Percentiles rank a stretch among this genome's conserved stretches.
These are phyloP conservation scores for Microctenopoma steveboyesi DNA, from an alignment of 2,797 vertebrate species.

Conservation along the genomic window DNA sequence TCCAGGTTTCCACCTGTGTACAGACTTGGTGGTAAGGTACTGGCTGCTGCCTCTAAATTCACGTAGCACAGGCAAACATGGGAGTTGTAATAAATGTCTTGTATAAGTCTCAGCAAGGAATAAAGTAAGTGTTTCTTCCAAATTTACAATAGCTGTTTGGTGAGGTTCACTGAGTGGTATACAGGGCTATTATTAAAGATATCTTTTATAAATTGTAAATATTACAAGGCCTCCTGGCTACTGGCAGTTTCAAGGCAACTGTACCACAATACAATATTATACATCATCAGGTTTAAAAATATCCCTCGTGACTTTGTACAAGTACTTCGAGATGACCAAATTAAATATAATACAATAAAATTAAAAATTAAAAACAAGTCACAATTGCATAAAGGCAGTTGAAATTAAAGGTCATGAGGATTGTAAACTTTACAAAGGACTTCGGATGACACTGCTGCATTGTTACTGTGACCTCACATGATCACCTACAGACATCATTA, in stretches of 20 bases:
- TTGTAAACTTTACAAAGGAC: conserved; percentile 74
- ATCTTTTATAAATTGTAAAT: conserved; percentile 27
- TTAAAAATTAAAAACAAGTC: conserved; percentile 49
- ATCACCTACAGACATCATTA: conserved; percentile 36
- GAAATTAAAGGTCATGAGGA: conserved; percentile 57
- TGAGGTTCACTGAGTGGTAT: not conserved
- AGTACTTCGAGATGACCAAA: conserved; percentile 50
- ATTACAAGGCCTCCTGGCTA: conserved; percentile 40
- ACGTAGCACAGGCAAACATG: not conserved
- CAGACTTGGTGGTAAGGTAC: conserved; percentile 7
- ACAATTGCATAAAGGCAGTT: conserved; percentile 45
- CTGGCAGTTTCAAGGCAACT: conserved; percentile 50
- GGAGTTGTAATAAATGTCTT: not conserved
- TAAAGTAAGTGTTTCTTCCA: conserved; percentile 12
- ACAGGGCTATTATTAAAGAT: conserved; percentile 17
- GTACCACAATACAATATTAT: conserved; percentile 56
- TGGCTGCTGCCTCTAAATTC: not conserved
- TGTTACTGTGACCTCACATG: conserved; percentile 23
- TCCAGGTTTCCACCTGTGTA: not conserved
- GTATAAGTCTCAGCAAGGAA: conserved; percentile 1
- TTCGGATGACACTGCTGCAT: conserved; percentile 46
- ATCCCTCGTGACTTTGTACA: conserved; percentile 55
- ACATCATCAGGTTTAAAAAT: conserved; percentile 41
- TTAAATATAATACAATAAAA: conserved; percentile 73
- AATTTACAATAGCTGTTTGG: conserved; percentile 19